Percentiles rank a stretch among this genome's conserved stretches.
Conservation (phyloP, 2,888 invertebrate genomes). For the Tholera decimalis region DNA sequence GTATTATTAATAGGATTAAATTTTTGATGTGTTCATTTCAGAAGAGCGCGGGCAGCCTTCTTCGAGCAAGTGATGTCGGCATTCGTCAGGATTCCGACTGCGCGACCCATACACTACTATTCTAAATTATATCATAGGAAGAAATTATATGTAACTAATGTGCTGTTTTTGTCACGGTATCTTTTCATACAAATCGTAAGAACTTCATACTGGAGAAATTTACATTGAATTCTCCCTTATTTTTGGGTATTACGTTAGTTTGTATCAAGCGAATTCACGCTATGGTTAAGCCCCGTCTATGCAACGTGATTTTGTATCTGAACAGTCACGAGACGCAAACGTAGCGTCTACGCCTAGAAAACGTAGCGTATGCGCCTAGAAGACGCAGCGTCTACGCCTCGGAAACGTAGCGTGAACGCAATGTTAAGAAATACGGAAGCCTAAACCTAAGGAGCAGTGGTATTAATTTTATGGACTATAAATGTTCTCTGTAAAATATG, state of each 20-base stretch:
- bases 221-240: neutral
- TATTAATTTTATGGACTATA: too few relatives aligned
- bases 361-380: too few relatives aligned
- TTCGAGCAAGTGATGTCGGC: conserved; percentile 82
- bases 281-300: neutral
- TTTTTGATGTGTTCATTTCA: conserved; percentile 59
- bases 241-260: neutral
- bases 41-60: conserved; percentile 81
- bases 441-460: too few relatives aligned
- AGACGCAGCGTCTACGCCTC: neutral
- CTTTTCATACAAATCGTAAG: neutral
- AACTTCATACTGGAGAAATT: neutral
- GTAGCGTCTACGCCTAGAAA: neutral
- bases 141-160: conserved; percentile 16
- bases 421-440: too few relatives aligned
- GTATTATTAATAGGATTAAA: conserved; percentile 19
- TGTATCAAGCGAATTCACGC: neutral
- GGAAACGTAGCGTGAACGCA: neutral
- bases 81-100: conserved; percentile 35
- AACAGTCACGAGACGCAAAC: neutral
- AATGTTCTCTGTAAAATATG: neutral
- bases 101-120: conserved; percentile 31
- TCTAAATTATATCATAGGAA: conserved; percentile 42
- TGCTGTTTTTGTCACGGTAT: conserved; percentile 33
- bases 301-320: neutral